Conservation (phyloP, 2,888 invertebrate genomes). For the Furcula furcula region DNA sequence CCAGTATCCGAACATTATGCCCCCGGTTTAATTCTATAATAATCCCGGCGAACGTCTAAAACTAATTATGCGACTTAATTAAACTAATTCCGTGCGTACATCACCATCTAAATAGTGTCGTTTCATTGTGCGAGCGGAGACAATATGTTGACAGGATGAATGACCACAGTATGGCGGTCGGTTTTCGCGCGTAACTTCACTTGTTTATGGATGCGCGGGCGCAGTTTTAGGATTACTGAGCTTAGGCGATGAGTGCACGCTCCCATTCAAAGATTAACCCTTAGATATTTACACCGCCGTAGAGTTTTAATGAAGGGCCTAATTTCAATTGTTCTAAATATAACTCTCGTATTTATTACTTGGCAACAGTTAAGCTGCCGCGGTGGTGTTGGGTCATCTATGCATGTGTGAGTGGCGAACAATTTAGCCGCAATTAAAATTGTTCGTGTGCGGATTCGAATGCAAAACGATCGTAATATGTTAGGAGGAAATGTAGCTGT, state of each 20-base stretch:
- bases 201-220: slow-evolving; percentile 72
- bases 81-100: slow-evolving; percentile 68
- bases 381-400: slow-evolving; percentile 26
- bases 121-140: slow-evolving; percentile 72
- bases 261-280: slow-evolving; percentile 74
- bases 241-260: slow-evolving; percentile 73
- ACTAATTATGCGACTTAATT: slow-evolving; percentile 76
- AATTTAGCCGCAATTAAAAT: slow-evolving; percentile 74
- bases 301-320: slow-evolving; percentile 71
- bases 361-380: slow-evolving; percentile 62
- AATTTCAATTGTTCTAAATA: slow-evolving; percentile 80
- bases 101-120: slow-evolving; percentile 72
- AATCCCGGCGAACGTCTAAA: slow-evolving; percentile 49
- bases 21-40: slow-evolving; percentile 46
- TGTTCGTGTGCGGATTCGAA: slow-evolving; percentile 48
- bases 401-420: slow-evolving; percentile 48
- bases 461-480: slow-evolving; percentile 40
- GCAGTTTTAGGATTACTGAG: slow-evolving; percentile 71
- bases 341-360: slow-evolving; percentile 76
- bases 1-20: slow-evolving; percentile 41
- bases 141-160: slow-evolving; percentile 80
- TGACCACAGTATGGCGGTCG: slow-evolving; percentile 69
- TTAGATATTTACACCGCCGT: slow-evolving; percentile 56
- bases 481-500: slow-evolving; percentile 22
- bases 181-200: slow-evolving; percentile 71